Evolutionary conservation across 2,113 vertebrate species (phyloP), one percentile per base, ranked within the genome.

Genomic region (Dolichallabes microphthalmus): DNA sequence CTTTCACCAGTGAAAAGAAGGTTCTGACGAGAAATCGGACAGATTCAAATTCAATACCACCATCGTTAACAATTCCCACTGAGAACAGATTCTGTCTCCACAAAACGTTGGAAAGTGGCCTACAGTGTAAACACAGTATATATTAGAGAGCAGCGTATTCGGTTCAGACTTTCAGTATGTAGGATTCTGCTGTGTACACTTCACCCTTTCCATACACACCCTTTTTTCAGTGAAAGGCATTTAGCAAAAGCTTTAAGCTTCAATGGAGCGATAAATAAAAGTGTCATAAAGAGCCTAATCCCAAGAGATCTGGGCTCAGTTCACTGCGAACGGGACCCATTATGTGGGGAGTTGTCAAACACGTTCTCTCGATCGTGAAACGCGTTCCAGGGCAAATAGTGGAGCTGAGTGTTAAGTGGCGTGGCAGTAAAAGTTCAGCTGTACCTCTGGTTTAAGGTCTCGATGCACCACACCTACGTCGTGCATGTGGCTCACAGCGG

Each of bases 401-500:
- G 32, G 32, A 60, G 69, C 27, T 74, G 9, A 27, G 32, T 45
- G 25, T 60, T 45, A 71, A 55, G 53, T 78, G 17, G 8, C 30
- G 55, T 79, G 53, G 35, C 58, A 52, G 55, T n/a, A 32, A 53
- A 57, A n/a, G 69, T 35, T 45, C 9, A 20, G 22, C 50, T 22
- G 79, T 94, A 99, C 98, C 98, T 98, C 98, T 2, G 98, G 98
- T 87, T 99, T 99, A 85, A 99, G 94, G 87, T 99, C 98, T 80
- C 98, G 92, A 27, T 99, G 98, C 85, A 99, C 97, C 85, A 99
- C 98, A 35, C 98, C 98, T 0, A 98, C 98, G 50, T 99, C 98
- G 0, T 99, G 98, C 98, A 99, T 99, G 92, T 99, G 98, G 92
- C 98, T 99, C 82, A 97, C 98, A 0, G 98, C 98, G 0, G 98